Conservation (phyloP, 64 coral and sea anemone species). For the Porites australiensis region DNA sequence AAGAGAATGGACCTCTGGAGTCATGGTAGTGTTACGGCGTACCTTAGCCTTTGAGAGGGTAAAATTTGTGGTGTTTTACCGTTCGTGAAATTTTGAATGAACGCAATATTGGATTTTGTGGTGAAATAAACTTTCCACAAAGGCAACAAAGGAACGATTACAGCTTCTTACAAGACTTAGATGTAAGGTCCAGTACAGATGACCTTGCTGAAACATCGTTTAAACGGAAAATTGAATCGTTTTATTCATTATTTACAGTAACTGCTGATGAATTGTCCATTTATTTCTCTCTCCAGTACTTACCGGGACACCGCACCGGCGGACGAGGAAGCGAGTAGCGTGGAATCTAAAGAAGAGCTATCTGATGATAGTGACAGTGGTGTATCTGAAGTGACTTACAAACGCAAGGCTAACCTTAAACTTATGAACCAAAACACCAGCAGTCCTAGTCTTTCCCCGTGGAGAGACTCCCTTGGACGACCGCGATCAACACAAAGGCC, state of each 20-base stretch:
- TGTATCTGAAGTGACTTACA: slow-evolving; percentile 58
- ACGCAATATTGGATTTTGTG: too few species aligned
- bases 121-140: too few species aligned
- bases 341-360: slow-evolving; percentile 58
- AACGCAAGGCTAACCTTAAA: slow-evolving; percentile 13
- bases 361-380: slow-evolving; percentile 43
- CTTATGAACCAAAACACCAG: slow-evolving; percentile 39
- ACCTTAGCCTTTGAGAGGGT: too few species aligned
- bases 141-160: too few species aligned
- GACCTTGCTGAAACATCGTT: background rate
- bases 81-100: too few species aligned
- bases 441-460: slow-evolving; percentile 30
- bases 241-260: background rate
- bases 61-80: too few species aligned
- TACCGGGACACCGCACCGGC: slow-evolving; percentile 53
- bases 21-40: too few species aligned
- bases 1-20: too few species aligned
- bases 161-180: too few species aligned
- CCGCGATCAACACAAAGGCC: slow-evolving; percentile 13
- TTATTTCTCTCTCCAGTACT: slow-evolving; percentile 18
- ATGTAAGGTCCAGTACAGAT: too few species aligned
- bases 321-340: slow-evolving; percentile 57
- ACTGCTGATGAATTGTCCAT: background rate
- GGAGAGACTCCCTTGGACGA: slow-evolving; percentile 39
- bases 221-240: background rate